These are phyloP conservation scores for Poeciliopsis gracilis DNA, from an alignment of 2,797 vertebrate genomes.

Conservation along the genomic window DNA sequence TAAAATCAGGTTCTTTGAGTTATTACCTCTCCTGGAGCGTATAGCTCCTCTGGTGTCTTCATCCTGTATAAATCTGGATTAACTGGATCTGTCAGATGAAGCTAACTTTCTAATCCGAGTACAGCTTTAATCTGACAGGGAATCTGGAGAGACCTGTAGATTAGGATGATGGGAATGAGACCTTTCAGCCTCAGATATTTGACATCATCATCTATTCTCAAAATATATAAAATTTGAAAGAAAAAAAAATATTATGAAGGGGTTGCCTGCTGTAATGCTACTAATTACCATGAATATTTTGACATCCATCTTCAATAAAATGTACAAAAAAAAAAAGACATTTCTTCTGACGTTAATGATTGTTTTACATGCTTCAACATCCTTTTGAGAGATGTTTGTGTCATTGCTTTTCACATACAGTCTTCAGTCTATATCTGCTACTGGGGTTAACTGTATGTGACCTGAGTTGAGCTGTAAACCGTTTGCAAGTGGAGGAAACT, in stretches of 20 bases:
- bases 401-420: background rate
- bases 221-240: background rate
- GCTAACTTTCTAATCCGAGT: background rate
- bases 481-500: too few relatives aligned
- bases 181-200: background rate
- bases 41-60: background rate
- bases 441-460: background rate
- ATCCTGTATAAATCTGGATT: background rate
- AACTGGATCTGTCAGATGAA: background rate
- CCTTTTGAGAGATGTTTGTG: background rate
- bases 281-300: background rate
- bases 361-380: background rate
- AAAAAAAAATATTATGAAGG: background rate
- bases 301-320: background rate
- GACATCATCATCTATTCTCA: background rate
- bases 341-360: background rate
- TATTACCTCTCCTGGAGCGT: background rate
- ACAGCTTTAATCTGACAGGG: background rate
- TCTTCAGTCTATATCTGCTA: background rate
- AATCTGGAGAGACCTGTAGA: background rate
- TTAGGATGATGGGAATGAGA: background rate
- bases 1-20: background rate
- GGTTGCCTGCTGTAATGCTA: background rate
- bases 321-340: background rate
- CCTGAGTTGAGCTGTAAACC: background rate